phyloP scores from a whole-genome alignment of 2,113 vertebrate species.

The Meleagris gallopavo region DNA sequence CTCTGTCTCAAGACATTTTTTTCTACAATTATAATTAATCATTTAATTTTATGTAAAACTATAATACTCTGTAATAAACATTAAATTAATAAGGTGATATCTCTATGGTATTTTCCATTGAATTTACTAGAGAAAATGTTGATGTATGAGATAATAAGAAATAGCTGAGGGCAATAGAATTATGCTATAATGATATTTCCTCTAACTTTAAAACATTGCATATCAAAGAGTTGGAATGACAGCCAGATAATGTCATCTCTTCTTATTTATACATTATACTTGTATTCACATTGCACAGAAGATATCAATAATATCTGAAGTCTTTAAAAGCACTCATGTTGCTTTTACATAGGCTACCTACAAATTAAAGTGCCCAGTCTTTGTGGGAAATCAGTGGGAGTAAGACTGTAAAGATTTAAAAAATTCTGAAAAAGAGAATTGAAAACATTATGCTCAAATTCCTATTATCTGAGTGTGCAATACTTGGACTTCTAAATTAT shows the following conservation, averaged over 20 bases:
- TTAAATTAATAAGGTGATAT: constrained; percentile 62
- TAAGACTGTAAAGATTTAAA: background rate
- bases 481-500: background rate
- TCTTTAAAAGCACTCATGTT: background rate
- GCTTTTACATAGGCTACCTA: background rate
- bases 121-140: constrained; percentile 49
- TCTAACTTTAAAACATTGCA: background rate
- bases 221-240: background rate
- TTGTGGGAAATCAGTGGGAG: background rate
- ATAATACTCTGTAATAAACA: constrained; percentile 38
- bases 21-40: constrained; percentile 34
- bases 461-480: background rate
- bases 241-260: background rate
- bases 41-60: constrained; percentile 49
- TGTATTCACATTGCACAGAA: background rate
- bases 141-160: constrained; percentile 12
- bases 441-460: background rate
- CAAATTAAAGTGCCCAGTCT: background rate
- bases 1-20: constrained; percentile 14
- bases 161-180: constrained; percentile 5
- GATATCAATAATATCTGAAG: background rate
- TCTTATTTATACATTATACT: background rate
- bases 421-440: background rate
- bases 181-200: background rate
- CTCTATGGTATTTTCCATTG: constrained; percentile 55